Conservation (phyloP, 2,888 invertebrate species). For the Camptogramma bilineatum region DNA sequence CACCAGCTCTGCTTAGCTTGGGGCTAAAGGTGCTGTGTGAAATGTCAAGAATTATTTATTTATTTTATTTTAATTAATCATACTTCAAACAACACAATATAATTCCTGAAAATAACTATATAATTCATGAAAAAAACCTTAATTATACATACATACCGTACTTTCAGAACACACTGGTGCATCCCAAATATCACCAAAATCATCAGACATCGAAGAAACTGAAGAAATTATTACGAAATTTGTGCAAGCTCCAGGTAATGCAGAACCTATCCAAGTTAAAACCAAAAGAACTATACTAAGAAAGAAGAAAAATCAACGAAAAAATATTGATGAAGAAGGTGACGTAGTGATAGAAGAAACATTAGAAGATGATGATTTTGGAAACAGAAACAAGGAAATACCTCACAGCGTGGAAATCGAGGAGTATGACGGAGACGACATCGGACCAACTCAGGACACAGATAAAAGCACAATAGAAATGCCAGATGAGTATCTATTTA, state of each 20-base stretch:
- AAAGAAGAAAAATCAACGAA: slow-evolving; percentile 65
- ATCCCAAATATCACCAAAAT: slow-evolving; percentile 59
- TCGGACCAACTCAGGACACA: slow-evolving; percentile 44
- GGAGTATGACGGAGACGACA: slow-evolving; percentile 68
- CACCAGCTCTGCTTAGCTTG: no score
- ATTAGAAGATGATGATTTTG: slow-evolving; percentile 69
- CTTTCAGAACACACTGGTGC: slow-evolving; percentile 63
- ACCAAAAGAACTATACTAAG: slow-evolving; percentile 85
- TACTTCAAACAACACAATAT: no score
- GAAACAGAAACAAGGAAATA: slow-evolving; percentile 38
- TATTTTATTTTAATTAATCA: no score
- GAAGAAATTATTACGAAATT: slow-evolving; percentile 87
- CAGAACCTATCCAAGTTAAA: slow-evolving; percentile 83
- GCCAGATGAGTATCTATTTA: slow-evolving; percentile 64
- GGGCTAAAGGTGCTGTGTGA: no score
- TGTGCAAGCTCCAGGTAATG: slow-evolving; percentile 76
- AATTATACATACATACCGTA: neutral
- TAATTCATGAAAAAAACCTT: neutral
- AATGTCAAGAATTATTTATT: no score
- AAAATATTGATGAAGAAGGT: slow-evolving; percentile 57
- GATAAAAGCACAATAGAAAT: slow-evolving; percentile 69
- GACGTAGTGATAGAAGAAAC: slow-evolving; percentile 84
- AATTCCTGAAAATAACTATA: no score
- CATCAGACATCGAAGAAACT: slow-evolving; percentile 82
- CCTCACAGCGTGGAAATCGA: slow-evolving; percentile 70